These are phyloP conservation scores for Pristionchus fissidentatus DNA, from an alignment of 2,888 invertebrate species.

Conservation along the genomic window DNA sequence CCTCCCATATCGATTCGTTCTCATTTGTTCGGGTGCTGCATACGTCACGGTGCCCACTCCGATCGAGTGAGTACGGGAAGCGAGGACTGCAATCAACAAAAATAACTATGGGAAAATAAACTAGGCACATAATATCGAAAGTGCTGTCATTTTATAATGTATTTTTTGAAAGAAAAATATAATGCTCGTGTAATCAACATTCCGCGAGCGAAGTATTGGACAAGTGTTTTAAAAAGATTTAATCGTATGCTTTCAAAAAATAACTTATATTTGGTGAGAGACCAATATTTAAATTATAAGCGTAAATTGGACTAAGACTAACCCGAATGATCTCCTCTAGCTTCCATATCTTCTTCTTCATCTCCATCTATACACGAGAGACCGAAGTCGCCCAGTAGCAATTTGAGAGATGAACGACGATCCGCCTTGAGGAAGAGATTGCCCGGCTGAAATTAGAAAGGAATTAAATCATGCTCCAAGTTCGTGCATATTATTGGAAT, in stretches of 20 bases:
- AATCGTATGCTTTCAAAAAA: no score
- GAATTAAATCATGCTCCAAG: not conserved
- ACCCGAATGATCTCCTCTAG: not conserved
- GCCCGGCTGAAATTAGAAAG: slow-evolving; percentile 28
- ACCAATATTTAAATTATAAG: not conserved
- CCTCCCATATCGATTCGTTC: not conserved
- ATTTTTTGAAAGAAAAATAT: no score
- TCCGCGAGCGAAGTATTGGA: no score
- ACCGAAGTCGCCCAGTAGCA: slow-evolving; percentile 46
- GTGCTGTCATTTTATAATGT: no score
- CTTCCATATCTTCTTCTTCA: not conserved
- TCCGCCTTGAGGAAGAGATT: slow-evolving; percentile 47
- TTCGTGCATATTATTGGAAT: not conserved
- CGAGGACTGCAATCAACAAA: not conserved
- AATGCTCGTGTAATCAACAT: no score
- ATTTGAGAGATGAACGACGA: not conserved
- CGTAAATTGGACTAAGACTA: no score
- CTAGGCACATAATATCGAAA: not conserved
- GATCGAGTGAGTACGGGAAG: not conserved
- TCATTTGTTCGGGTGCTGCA: slow-evolving; percentile 47
- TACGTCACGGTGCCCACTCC: slow-evolving; percentile 47
- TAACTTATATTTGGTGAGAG: not conserved
- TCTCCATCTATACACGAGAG: slow-evolving; percentile 39
- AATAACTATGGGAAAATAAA: no score
- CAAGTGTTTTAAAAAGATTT: no score